Evolutionary conservation across 2,797 vertebrate species (phyloP).

Genomic region (Myotis myotis): DNA sequence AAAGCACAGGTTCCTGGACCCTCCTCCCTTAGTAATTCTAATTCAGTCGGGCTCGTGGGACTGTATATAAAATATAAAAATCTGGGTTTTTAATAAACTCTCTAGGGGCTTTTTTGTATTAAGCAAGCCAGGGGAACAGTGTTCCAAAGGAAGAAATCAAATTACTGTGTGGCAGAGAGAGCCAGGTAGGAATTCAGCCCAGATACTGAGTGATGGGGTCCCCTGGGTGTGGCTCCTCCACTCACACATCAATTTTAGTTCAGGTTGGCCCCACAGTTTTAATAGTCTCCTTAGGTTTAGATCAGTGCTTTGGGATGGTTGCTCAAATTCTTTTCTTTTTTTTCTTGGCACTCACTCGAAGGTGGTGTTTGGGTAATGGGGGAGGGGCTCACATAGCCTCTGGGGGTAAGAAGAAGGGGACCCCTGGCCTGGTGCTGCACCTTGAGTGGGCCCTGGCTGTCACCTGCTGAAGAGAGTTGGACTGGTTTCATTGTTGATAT

Average conservation of each 20-base stretch:
- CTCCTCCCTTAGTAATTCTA: not conserved
- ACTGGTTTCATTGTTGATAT: not conserved
- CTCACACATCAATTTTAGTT: not conserved
- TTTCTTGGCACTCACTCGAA: not conserved
- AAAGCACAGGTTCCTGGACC: not conserved
- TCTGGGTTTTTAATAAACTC: conserved; percentile 5
- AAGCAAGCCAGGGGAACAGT: not conserved
- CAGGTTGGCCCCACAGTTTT: not conserved
- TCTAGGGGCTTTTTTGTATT: not conserved
- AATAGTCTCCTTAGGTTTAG: not conserved
- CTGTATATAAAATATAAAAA: not conserved
- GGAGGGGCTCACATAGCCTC: not conserved
- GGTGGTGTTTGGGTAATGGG: not conserved
- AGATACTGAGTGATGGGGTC: not conserved
- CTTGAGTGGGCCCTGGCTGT: not conserved
- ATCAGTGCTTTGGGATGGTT: not conserved
- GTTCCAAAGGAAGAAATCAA: not conserved
- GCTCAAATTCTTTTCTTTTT: not conserved
- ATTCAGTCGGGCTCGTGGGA: not conserved
- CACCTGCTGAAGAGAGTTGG: not conserved
- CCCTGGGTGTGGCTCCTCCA: not conserved
- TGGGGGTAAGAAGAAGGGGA: not conserved
- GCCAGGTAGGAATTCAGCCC: not conserved
- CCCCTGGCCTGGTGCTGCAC: not conserved
- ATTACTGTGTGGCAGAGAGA: not conserved